Evolutionary conservation across 1,140 invertebrate species (phyloP).

Genomic region (Antheraea mylitta): DNA sequence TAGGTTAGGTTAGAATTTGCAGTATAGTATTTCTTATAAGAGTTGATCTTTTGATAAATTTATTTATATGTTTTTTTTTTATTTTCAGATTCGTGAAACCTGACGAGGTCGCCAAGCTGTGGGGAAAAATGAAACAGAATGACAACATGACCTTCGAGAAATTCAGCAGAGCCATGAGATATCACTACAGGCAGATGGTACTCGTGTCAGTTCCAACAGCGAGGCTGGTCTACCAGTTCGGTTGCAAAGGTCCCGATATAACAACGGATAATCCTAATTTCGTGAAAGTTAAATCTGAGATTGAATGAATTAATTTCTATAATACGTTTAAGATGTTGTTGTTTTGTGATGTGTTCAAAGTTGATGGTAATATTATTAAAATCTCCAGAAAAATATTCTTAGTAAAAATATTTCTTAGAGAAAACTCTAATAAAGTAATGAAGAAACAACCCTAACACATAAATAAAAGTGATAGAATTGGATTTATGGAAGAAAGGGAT

Average conservation of each 20-base stretch:
- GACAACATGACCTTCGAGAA: constrained; percentile 97
- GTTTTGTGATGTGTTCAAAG: constrained; percentile 30
- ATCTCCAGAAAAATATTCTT: constrained; percentile 1
- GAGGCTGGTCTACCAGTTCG: constrained; percentile 93
- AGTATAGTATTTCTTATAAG: background rate
- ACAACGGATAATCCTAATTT: constrained; percentile 85
- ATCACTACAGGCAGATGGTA: constrained; percentile 92
- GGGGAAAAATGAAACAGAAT: constrained; percentile 93
- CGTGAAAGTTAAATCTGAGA: constrained; percentile 62
- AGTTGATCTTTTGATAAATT: background rate
- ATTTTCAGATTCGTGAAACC: constrained; percentile 89
- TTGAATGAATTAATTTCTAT: constrained; percentile 28
- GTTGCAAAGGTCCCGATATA: constrained; percentile 87
- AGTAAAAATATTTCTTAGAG: background rate
- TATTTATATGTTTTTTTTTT: constrained; percentile 5
- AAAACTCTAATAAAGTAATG: too few species aligned
- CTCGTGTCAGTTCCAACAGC: constrained; percentile 89
- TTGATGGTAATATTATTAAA: constrained; percentile 19
- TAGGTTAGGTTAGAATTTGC: background rate
- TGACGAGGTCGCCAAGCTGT: constrained; percentile 93
- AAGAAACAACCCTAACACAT: too few species aligned
- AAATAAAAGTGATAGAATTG: too few species aligned
- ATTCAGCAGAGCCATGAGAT: constrained; percentile 95
- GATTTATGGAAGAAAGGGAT: too few species aligned
- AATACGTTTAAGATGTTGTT: constrained; percentile 10